phyloP scores from a whole-genome alignment of 2,113 vertebrate species.

The Ibidorhyncha struthersii region DNA sequence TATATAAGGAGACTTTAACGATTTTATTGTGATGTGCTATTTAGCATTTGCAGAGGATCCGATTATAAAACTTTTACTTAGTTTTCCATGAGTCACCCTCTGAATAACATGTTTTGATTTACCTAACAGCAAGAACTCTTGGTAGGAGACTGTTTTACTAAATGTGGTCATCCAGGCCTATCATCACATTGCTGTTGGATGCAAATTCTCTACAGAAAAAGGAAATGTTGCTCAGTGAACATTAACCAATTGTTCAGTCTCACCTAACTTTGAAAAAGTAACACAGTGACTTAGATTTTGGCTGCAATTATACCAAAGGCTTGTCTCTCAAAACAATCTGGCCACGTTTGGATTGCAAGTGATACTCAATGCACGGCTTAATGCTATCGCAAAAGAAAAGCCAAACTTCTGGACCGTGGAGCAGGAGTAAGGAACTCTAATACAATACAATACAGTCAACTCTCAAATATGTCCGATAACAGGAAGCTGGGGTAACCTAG shows the following conservation, averaged over 20 bases:
- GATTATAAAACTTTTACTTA: background rate
- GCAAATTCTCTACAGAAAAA: background rate
- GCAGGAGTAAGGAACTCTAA: background rate
- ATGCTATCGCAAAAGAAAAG: background rate
- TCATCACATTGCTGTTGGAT: background rate
- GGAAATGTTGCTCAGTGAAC: background rate
- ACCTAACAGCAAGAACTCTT: constrained; percentile 18
- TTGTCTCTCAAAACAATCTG: background rate
- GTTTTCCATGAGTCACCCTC: background rate
- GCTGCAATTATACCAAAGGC: background rate
- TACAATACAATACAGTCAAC: constrained; percentile 1
- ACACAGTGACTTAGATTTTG: background rate
- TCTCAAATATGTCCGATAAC: constrained; percentile 22
- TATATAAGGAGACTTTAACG: background rate
- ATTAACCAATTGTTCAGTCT: background rate
- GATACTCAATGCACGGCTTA: background rate
- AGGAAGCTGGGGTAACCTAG: constrained; percentile 49
- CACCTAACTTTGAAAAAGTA: background rate
- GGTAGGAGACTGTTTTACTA: background rate
- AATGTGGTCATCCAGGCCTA: constrained; percentile 5
- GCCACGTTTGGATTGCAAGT: background rate
- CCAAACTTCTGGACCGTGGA: constrained; percentile 64
- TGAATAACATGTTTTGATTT: constrained; percentile 28
- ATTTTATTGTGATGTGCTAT: background rate
- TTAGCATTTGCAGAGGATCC: background rate